Evolutionary conservation across 2,113 vertebrate species (phyloP).

Genomic region (Odontesthes bonariensis): DNA sequence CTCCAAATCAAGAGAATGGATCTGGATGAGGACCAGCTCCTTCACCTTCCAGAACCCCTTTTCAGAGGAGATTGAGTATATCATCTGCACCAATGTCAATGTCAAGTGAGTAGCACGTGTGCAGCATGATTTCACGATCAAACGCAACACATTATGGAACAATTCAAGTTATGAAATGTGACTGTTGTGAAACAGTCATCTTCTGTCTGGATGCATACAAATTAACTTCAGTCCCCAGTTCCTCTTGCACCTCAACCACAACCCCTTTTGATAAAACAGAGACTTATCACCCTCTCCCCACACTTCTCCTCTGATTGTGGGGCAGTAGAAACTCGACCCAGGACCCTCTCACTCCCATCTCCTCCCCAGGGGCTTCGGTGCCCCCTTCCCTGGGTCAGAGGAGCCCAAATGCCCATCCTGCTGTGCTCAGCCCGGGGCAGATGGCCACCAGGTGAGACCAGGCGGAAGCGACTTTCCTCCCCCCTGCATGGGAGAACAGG

Average conservation of each 20-base stretch:
- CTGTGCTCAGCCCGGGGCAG: constrained; percentile 87
- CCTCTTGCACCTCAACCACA: constrained; percentile 21
- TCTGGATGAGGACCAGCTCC: constrained; percentile 97
- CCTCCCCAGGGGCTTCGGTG: constrained; percentile 86
- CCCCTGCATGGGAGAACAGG: constrained; percentile 54
- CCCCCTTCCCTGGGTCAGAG: constrained; percentile 87
- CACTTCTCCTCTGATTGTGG: constrained; percentile 63
- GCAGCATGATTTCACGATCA: constrained; percentile 36
- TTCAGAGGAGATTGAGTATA: constrained; percentile 98
- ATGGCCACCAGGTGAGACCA: constrained; percentile 89
- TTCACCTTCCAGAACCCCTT: constrained; percentile 99
- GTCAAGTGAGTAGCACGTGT: constrained; percentile 90
- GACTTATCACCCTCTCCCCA: constrained; percentile 60
- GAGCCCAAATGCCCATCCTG: constrained; percentile 83
- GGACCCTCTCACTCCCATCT: constrained; percentile 88
- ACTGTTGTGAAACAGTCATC: constrained; percentile 37
- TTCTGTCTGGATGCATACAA: constrained; percentile 28
- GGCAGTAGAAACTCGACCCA: constrained; percentile 89
- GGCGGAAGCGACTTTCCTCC: constrained; percentile 49
- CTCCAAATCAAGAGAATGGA: constrained; percentile 92
- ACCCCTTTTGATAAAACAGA: constrained; percentile 22
- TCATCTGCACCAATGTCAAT: constrained; percentile 98
- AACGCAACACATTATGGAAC: constrained; percentile 22
- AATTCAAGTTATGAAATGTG: constrained; percentile 23
- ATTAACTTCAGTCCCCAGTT: constrained; percentile 7